Evolutionary conservation across 2,797 vertebrate species (phyloP).

Genomic region (Eulemur mongoz): DNA sequence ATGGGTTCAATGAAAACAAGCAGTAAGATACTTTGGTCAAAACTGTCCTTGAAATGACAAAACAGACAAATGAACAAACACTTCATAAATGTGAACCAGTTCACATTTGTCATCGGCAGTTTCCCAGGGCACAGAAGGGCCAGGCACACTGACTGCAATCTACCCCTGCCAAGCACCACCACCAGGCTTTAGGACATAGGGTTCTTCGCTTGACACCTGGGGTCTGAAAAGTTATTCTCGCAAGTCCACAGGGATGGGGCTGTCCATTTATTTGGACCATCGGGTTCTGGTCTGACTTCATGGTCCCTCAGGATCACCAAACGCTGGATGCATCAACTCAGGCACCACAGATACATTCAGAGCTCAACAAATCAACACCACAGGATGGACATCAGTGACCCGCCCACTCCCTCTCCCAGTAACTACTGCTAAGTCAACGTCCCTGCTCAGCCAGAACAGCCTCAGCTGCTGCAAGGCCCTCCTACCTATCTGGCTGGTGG

Average conservation of each 20-base stretch:
- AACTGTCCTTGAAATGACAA: conserved; percentile 57
- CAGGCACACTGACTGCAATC: not conserved
- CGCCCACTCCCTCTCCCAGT: not conserved
- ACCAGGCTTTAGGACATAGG: not conserved
- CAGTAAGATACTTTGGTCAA: conserved; percentile 80
- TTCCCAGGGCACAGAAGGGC: not conserved
- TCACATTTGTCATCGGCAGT: conserved; percentile 39
- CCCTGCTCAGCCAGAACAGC: not conserved
- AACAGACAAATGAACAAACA: not conserved
- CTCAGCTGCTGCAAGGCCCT: not conserved
- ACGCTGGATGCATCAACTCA: not conserved
- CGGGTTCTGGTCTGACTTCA: not conserved
- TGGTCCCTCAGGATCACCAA: not conserved
- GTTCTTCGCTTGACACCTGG: not conserved
- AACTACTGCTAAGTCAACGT: not conserved
- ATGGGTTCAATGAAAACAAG: conserved; percentile 84
- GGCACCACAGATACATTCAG: not conserved
- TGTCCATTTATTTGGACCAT: not conserved
- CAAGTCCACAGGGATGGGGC: not conserved
- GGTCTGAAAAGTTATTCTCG: not conserved
- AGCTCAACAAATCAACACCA: not conserved
- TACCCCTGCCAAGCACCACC: not conserved
- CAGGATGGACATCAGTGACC: not conserved
- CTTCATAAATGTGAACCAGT: conserved; percentile 36
- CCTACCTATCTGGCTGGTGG: conserved; percentile 98